Percentiles rank a stretch among this genome's conserved stretches.
These are phyloP conservation scores for Microtus richardsoni DNA, from an alignment of 2,113 vertebrate genomes.

Conservation along the genomic window DNA sequence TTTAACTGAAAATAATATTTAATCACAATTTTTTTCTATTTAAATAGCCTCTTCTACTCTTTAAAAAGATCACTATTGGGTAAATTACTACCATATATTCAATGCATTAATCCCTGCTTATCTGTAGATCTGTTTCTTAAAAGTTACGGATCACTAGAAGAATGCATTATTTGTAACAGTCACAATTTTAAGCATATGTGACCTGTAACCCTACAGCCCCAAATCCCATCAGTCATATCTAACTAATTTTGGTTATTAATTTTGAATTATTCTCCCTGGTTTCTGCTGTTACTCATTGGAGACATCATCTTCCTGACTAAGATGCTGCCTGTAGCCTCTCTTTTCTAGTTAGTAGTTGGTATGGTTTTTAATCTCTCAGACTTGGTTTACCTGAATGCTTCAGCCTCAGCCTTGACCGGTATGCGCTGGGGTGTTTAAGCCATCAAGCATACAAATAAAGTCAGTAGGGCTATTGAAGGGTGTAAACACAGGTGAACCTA, in stretches of 20 bases:
- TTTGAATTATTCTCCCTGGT: background rate
- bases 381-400: conserved; percentile 8
- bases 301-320: background rate
- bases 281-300: background rate
- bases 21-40: conserved; percentile 23
- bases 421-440: background rate
- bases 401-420: background rate
- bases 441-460: conserved; percentile 14
- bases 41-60: conserved; percentile 22
- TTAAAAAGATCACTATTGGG: conserved; percentile 38
- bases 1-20: conserved; percentile 2
- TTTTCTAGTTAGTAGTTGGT: background rate
- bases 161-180: background rate
- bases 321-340: background rate
- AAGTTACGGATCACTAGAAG: background rate
- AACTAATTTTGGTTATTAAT: background rate
- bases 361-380: conserved; percentile 27
- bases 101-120: background rate
- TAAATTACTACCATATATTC: background rate
- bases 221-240: background rate
- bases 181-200: conserved; percentile 6
- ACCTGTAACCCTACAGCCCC: background rate
- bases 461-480: background rate
- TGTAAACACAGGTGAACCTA: background rate
- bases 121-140: conserved; percentile 51